Evolutionary conservation across 2,113 vertebrate species (phyloP), one percentile per base, ranked within the genome.

Genomic region (mouse (Mus musculus)): DNA sequence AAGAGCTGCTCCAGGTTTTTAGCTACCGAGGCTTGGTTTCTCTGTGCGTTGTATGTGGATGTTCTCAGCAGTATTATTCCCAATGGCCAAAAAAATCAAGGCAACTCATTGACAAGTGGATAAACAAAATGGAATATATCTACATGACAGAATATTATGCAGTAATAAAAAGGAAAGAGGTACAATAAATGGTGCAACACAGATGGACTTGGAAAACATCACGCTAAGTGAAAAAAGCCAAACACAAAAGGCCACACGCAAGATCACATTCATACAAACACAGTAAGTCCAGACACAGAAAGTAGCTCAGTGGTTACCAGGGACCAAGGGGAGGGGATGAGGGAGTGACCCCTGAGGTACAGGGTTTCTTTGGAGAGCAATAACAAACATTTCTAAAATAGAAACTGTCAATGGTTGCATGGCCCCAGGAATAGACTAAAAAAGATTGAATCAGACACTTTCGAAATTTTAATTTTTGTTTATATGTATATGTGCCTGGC

Each of bases 71-170:
- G 72, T 39, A 28, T 80, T 80, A 91, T 61, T 93, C 8, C 76
- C 75, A 82, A 72, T 69, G 54, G 67, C 49, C 84, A 63, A 85
- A 95, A 95, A 80, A 59, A 19, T 59, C 67, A 88, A 88, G 86
- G 54, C 33, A 95, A 65, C 17, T 20, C 36, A 91, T 8, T 52
- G 85, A 87, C 3, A 20, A 36, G 22, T 71, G 3, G 30, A 71
- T 20, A 24, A 49, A 69, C 30, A 52, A 71, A 49, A 46, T 33
- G 28, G 5, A 52, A 16, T 17, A 2, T 65, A 19, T 46, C 14
- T 8, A 42, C 39, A 49, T 7, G 63, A 22, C 61, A 67, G 81
- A 63, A 59, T 59, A 61, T 42, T 28, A 42, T 16, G n/a, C 59
- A 42, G 39, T 61, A 46, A 19, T 85, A 17, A 65, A 67, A 67